phyloP scores from a whole-genome alignment of 2,888 invertebrate genomes.

The Cryptus viduatorius region DNA sequence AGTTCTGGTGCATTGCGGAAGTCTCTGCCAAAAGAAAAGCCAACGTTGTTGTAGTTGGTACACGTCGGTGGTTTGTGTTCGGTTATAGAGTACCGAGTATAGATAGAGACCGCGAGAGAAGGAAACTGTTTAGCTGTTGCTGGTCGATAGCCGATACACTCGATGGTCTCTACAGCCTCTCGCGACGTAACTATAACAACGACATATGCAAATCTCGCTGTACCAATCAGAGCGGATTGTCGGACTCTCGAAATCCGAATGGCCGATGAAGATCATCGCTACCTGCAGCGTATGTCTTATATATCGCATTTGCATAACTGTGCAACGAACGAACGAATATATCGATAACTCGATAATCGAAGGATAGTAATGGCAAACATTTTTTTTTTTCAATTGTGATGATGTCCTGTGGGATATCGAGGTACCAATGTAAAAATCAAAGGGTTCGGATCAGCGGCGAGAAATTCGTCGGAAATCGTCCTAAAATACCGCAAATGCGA shows the following conservation, averaged over 20 bases:
- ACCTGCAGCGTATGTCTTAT: neutral
- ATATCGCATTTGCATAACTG: neutral
- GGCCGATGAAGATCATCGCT: neutral
- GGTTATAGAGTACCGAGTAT: constrained; percentile 17
- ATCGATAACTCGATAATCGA: neutral
- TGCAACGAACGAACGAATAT: neutral
- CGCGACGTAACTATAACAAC: neutral
- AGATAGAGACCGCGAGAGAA: neutral
- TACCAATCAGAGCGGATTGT: neutral
- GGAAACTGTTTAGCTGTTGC: constrained; percentile 40
- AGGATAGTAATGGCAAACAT: too few species aligned
- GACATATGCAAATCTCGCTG: constrained; percentile 16
- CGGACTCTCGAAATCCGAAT: neutral
- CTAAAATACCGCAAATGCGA: too few species aligned
- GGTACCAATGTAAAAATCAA: too few species aligned
- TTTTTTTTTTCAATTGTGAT: too few species aligned
- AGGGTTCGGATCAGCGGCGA: too few species aligned
- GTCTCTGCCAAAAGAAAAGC: constrained; percentile 51
- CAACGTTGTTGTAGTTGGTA: constrained; percentile 25
- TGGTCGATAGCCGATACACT: constrained; percentile 51
- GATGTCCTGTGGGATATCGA: too few species aligned
- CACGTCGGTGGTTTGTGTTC: neutral
- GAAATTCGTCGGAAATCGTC: too few species aligned
- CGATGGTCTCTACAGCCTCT: constrained; percentile 15
- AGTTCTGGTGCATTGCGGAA: constrained; percentile 57